Base-by-base conservation (phyloP, 2,888 invertebrate species). In the Laothoe populi region DNA sequence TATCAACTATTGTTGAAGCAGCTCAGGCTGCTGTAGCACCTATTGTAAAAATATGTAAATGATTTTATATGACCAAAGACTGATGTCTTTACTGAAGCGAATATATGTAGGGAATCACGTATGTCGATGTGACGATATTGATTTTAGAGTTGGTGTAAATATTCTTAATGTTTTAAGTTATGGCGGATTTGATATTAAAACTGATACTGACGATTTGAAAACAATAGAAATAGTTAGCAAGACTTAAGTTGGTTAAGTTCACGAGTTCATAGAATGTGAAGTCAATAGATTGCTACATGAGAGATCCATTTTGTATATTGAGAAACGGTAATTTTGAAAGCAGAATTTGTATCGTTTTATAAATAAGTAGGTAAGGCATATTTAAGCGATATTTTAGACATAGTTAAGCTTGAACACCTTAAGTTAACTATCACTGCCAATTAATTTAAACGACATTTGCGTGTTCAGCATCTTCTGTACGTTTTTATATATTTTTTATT, bases 371-470 rank as follows among this genome's bases (percentile, higher is more conserved):
- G 16, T 53, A 61, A 60, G 35, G 40, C 42, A 53, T 24, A 42
- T 53, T 53, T 61, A 61, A 60, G 49, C 40, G 49, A 66, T 64
- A 73, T 67, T 70, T 35, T 57, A 61, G 40, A 35, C 53, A 35
- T 59, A 59, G 21, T 59, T 61, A 61, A 40, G 45, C 59, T 53
- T 26, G 59, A 59, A 61, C 57, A 45, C 35, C 44, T 45, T 82
- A 75, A 82, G 77, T 74, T 82, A 84, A 78, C 78, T 76, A 81
- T 88, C 91, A 91, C 91, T 92, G 92, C 90, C 91, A 90, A 83
- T 78, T 74, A 81, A 70, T 71, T 74, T 81, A 78, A 74, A 70
- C 71, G 70, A 73, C 71, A 73, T 74, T 70, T 68, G 68, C 66
- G 77, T 82, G 79, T 82, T 81, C 76, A 73, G 70, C 65, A 62